Percentiles rank a stretch among this genome's conserved stretches.
Conservation (phyloP, 2,888 invertebrate genomes). For the Steinernema hermaphroditum region DNA sequence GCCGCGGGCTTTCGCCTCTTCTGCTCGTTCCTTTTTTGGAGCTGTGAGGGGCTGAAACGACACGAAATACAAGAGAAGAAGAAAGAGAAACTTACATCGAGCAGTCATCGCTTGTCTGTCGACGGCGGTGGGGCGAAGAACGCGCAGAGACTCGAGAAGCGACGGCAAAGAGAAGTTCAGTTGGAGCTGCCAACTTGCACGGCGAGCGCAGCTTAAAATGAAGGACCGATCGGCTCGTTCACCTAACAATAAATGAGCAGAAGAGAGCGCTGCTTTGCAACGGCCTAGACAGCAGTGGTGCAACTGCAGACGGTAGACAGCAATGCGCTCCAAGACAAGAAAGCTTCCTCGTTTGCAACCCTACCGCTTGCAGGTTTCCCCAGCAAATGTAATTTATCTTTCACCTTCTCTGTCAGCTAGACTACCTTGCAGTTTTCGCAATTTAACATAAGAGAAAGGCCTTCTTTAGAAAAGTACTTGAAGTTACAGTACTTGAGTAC, state of each 20-base stretch:
- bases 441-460: too few species aligned
- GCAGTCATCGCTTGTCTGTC: not conserved
- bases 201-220: not conserved
- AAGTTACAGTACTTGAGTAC: too few species aligned
- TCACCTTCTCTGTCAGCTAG: too few species aligned
- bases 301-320: not conserved
- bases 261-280: not conserved
- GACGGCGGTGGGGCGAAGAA: not conserved
- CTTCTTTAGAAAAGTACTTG: too few species aligned
- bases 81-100: not conserved
- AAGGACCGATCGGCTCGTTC: not conserved
- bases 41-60: not conserved
- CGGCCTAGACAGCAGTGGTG: not conserved
- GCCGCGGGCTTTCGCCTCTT: not conserved
- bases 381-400: not conserved
- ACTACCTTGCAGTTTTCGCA: too few species aligned
- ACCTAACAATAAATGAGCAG: not conserved
- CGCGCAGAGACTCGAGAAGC: not conserved
- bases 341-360: not conserved
- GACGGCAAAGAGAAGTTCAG: conserved; percentile 10
- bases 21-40: not conserved
- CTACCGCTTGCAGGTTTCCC: not conserved
- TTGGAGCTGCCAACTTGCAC: not conserved
- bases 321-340: not conserved
- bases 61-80: not conserved